Evolutionary conservation across 2,797 vertebrate genomes (phyloP).

Genomic region (Rachycentron canadum): DNA sequence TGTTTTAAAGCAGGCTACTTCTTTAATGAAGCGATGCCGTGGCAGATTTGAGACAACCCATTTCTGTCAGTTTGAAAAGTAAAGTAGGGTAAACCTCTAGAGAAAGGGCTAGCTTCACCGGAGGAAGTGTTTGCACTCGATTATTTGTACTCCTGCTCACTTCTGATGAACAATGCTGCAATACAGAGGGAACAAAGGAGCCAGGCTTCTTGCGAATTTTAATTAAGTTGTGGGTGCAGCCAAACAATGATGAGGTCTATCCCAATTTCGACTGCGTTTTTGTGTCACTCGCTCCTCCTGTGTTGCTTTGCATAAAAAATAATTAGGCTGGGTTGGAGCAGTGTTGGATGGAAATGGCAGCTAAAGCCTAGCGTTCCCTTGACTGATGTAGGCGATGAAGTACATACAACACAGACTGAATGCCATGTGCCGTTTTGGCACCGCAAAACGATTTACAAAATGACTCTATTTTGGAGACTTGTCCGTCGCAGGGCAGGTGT

Average conservation of each 20-base stretch:
- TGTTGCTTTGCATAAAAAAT: constrained; percentile 78
- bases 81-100: constrained; percentile 87
- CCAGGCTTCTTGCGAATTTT: constrained; percentile 80
- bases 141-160: constrained; percentile 84
- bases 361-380: constrained; percentile 58
- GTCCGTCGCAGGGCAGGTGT: constrained; percentile 58
- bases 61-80: constrained; percentile 89
- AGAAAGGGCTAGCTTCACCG: constrained; percentile 81
- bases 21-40: constrained; percentile 84
- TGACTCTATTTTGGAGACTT: constrained; percentile 52
- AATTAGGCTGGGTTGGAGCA: constrained; percentile 72
- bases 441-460: constrained; percentile 69
- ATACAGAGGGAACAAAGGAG: constrained; percentile 84
- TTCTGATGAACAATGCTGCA: constrained; percentile 84
- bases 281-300: constrained; percentile 74
- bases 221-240: constrained; percentile 83
- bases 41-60: constrained; percentile 86
- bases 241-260: constrained; percentile 83
- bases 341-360: constrained; percentile 62
- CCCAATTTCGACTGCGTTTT: constrained; percentile 79
- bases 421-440: constrained; percentile 49
- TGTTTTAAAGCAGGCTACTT: constrained; percentile 83
- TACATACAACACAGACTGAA: constrained; percentile 49
- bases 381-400: constrained; percentile 58
- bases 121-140: constrained; percentile 83